Conservation (phyloP, 2,888 invertebrate species). For the Julus scanicus region DNA sequence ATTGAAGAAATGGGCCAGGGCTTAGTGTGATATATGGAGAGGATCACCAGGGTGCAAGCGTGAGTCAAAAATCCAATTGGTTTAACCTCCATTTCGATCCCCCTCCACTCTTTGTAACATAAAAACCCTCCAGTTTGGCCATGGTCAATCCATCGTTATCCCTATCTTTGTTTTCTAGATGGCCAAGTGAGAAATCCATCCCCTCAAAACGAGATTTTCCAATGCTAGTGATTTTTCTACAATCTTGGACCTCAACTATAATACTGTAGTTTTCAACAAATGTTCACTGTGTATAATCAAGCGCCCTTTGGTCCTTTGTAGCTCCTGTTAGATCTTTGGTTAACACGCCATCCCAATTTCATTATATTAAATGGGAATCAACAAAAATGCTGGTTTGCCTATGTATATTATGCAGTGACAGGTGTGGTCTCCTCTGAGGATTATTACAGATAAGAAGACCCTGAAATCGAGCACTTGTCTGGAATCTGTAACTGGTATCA, state of each 20-base stretch:
- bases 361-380: no score
- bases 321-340: neutral
- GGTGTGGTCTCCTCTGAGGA: neutral
- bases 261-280: slow-evolving; percentile 7
- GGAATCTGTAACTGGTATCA: neutral
- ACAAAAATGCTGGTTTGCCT: neutral
- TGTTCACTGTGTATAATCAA: neutral
- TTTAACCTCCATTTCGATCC: neutral
- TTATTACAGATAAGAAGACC: neutral
- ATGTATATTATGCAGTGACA: neutral
- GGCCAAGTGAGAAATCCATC: neutral
- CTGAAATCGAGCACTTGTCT: neutral
- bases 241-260: neutral
- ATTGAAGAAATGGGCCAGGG: slow-evolving; percentile 19
- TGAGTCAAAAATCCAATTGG: slow-evolving; percentile 27
- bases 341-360: no score
- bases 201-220: neutral
- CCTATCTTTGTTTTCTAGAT: slow-evolving; percentile 20
- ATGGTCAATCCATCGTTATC: neutral
- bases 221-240: neutral
- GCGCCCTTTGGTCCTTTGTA: neutral
- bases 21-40: slow-evolving; percentile 28
- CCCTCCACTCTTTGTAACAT: slow-evolving; percentile 25
- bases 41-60: neutral
- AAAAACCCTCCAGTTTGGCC: neutral